Evolutionary conservation across 2,797 vertebrate species (phyloP).

Genomic region (Chromobotia macracanthus): DNA sequence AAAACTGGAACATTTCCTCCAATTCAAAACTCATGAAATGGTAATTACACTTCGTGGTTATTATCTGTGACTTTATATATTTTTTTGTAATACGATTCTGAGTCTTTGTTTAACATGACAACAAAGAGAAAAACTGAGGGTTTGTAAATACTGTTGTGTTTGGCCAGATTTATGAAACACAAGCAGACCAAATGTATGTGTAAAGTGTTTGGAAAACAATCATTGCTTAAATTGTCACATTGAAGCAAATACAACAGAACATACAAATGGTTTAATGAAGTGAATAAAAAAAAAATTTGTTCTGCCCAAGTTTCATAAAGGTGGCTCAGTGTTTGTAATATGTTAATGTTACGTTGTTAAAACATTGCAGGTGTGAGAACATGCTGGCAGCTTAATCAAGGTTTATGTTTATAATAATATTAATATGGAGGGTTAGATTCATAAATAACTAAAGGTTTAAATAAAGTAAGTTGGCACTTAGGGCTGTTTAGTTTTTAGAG

Average conservation of each 20-base stretch:
- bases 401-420: neutral
- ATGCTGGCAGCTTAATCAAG: conserved; percentile 54
- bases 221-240: too few species aligned
- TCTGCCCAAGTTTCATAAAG: conserved; percentile 1
- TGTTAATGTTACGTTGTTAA: neutral
- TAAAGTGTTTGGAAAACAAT: neutral
- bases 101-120: too few species aligned
- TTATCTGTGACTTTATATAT: too few species aligned
- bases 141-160: neutral
- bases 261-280: too few species aligned
- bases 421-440: neutral
- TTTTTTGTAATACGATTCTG: too few species aligned
- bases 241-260: too few species aligned
- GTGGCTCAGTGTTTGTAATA: too few species aligned
- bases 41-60: too few species aligned
- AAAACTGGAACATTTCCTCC: neutral
- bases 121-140: too few species aligned
- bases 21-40: neutral
- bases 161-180: neutral
- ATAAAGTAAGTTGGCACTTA: neutral
- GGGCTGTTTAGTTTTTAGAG: conserved; percentile 5
- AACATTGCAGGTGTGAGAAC: conserved; percentile 11
- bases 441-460: neutral
- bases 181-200: neutral
- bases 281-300: neutral